Base-by-base conservation (phyloP, 2,113 vertebrate genomes). In the Chaetops frenatus region DNA sequence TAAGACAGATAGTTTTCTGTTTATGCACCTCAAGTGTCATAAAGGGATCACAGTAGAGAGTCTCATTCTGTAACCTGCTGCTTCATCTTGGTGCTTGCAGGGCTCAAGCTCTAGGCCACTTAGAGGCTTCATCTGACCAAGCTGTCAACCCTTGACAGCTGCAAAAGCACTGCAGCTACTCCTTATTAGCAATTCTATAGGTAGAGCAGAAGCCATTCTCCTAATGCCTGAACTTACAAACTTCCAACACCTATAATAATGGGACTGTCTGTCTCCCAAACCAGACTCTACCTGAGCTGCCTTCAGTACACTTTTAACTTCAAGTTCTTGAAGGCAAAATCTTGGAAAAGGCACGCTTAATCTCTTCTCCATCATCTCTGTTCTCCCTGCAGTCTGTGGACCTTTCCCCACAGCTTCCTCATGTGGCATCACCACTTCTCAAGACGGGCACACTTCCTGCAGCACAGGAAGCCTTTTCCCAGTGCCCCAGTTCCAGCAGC, bases 271-370 rank as follows among this genome's bases (percentile, higher is more conserved):
- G 0, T 64, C 51, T 83, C 38, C 38, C 57, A 76, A 33, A 33
- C 2, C 9, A 33, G 9, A 33, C 15, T 35, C 15, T 19, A 19
- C 19, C 10, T 31, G 20, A 0, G 0, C 12, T 50, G 27, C 47
- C 48, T 38, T 78, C 27, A 29, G 14, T 27, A n/a, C 19, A 17
- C 7, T 17, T 65, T 29, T 10, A 27, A 9, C 4, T 44, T 83
- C 47, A 67, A 29, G 38, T 16, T 60, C 25, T 40, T 58, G 51
- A 71, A 62, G 31, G 3, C 31, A 25, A 24, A 27, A 17, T 29
- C 51, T 48, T 45, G 25, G 22, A 66, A n/a, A 44, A 73, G 33
- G 56, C 14, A 42, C 44, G 22, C 22, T 33, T 33, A 21, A 40
- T 9, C 6, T 70, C 40, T 54, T 61, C 24, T 44, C 33, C 4